Evolutionary conservation across 2,113 vertebrate species (phyloP).

Genomic region (Leuciscus idus): DNA sequence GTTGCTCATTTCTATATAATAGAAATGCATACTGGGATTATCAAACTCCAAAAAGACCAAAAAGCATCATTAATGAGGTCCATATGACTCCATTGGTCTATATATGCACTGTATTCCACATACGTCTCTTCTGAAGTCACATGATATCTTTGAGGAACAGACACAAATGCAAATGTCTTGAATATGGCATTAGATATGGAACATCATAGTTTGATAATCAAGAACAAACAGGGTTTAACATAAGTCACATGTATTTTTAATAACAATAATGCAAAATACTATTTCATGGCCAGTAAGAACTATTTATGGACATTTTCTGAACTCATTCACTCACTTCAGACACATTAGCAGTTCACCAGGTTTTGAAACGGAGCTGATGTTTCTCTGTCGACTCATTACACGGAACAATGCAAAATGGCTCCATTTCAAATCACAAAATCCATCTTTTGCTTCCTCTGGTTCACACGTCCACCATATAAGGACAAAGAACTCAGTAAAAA

Average conservation of each 20-base stretch:
- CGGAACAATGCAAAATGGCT: constrained; percentile 12
- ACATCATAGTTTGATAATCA: neutral
- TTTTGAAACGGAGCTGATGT: neutral
- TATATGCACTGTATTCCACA: too few species aligned
- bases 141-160: neutral
- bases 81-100: too few species aligned
- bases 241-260: neutral
- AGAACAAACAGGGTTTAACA: neutral
- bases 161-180: neutral
- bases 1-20: too few species aligned
- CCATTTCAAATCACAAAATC: neutral
- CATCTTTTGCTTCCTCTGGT: neutral
- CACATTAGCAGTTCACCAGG: neutral
- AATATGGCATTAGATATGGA: neutral
- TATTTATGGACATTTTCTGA: constrained; percentile 1
- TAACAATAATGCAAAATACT: neutral
- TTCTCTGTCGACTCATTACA: neutral
- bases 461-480: constrained; percentile 29
- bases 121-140: too few species aligned
- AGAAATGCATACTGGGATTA: too few species aligned
- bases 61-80: too few species aligned
- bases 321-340: neutral
- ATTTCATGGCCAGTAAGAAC: neutral
- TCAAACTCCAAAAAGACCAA: too few species aligned
- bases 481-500: neutral